A percentile compares a stretch with the other conserved stretches of the same genome.
Evolutionary conservation across 1,140 invertebrate species (phyloP).

Genomic region (Cydia strobilella): DNA sequence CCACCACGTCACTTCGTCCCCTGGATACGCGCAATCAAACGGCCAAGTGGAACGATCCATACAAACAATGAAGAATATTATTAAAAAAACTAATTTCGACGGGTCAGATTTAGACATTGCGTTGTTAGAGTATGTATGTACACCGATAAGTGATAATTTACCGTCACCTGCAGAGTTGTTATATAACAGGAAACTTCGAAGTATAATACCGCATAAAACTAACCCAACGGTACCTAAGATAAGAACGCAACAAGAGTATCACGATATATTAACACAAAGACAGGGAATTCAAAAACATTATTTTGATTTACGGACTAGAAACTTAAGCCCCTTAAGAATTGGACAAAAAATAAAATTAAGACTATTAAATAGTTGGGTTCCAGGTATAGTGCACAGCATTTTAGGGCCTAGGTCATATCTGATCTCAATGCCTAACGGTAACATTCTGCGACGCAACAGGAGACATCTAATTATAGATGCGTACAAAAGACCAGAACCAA

Average conservation of each 20-base stretch:
- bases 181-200: conserved; percentile 7
- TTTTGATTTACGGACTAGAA: conserved; percentile 17
- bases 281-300: conserved; percentile 23
- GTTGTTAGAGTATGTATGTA: conserved; percentile 12
- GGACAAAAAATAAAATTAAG: conserved; percentile 34
- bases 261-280: conserved; percentile 10
- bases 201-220: not conserved
- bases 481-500: not conserved
- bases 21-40: conserved; percentile 40
- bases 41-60: conserved; percentile 38
- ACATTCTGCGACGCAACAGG: conserved; percentile 13
- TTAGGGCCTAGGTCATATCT: conserved; percentile 17
- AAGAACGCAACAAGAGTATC: conserved; percentile 15
- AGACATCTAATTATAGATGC: conserved; percentile 32
- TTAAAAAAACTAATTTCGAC: conserved; percentile 34
- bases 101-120: not conserved
- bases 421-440: conserved; percentile 16
- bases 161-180: conserved; percentile 27
- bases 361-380: conserved; percentile 32
- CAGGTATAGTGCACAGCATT: not conserved
- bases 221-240: conserved; percentile 10
- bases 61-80: conserved; percentile 40
- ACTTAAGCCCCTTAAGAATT: not conserved
- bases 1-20: conserved; percentile 45
- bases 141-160: conserved; percentile 15